These are phyloP conservation scores for Ditula angustiorana DNA, from an alignment of 2,888 invertebrate genomes.

Conservation along the genomic window DNA sequence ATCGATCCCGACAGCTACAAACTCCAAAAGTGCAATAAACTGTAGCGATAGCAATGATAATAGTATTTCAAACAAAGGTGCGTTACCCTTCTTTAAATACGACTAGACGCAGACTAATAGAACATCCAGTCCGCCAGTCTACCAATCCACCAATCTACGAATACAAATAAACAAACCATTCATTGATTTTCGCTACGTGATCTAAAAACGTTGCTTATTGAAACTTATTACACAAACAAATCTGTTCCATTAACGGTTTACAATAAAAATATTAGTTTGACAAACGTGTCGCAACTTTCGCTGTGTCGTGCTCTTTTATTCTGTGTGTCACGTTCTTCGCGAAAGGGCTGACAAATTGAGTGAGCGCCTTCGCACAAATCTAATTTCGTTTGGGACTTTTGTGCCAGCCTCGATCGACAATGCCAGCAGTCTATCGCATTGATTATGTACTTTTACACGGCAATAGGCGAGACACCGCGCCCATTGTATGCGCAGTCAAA, in stretches of 20 bases:
- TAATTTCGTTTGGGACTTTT: constrained; percentile 46
- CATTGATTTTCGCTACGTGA: constrained; percentile 19
- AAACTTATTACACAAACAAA: constrained; percentile 25
- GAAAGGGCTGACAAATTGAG: constrained; percentile 58
- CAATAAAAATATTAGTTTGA: constrained; percentile 32
- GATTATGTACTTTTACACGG: constrained; percentile 22
- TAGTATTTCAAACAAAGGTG: not conserved
- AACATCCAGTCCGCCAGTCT: not conserved
- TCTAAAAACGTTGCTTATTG: constrained; percentile 4
- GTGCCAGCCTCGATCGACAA: constrained; percentile 25
- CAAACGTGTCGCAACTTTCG: constrained; percentile 52
- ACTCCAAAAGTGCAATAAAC: constrained; percentile 12
- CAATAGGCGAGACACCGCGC: constrained; percentile 7
- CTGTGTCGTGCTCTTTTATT: constrained; percentile 45
- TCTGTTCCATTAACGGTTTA: not conserved
- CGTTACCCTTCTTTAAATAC: not conserved
- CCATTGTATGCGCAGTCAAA: constrained; percentile 34
- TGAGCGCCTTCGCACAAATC: constrained; percentile 46
- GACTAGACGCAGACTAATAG: not conserved
- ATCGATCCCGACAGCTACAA: not conserved
- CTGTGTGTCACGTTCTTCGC: constrained; percentile 46
- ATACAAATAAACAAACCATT: not conserved
- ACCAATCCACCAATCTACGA: constrained; percentile 8
- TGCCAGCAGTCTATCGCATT: constrained; percentile 24
- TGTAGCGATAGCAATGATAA: constrained; percentile 1